phyloP scores from a whole-genome alignment of 1,140 invertebrate genomes.

The Mycetomoellerius zeteki region DNA sequence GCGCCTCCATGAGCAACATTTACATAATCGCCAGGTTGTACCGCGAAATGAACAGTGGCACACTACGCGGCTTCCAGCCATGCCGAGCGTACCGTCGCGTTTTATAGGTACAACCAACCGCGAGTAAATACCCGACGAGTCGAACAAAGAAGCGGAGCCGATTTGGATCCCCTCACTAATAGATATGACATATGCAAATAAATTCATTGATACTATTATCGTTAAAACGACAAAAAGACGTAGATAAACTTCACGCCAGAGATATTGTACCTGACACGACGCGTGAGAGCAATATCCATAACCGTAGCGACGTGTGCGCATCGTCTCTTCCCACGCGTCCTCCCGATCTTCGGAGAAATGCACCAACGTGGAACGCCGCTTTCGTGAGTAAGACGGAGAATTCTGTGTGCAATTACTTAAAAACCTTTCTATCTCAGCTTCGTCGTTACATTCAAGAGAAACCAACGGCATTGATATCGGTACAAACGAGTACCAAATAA shows the following conservation, averaged over 20 bases:
- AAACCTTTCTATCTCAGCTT: conserved; percentile 25
- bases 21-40: conserved; percentile 83
- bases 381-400: conserved; percentile 16
- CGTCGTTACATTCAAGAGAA: not conserved
- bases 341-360: conserved; percentile 27
- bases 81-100: conserved; percentile 47
- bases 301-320: not conserved
- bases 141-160: conserved; percentile 34
- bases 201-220: conserved; percentile 24
- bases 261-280: conserved; percentile 35
- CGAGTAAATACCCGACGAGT: conserved; percentile 61
- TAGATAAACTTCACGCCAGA: conserved; percentile 11
- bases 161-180: not conserved
- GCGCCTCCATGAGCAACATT: conserved; percentile 85
- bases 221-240: conserved; percentile 14
- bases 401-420: conserved; percentile 74
- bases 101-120: conserved; percentile 51
- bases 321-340: conserved; percentile 30
- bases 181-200: conserved; percentile 35
- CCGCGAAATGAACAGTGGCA: conserved; percentile 69
- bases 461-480: conserved; percentile 56
- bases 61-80: conserved; percentile 52
- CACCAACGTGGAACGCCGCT: conserved; percentile 10
- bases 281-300: conserved; percentile 15
- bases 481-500: conserved; percentile 22